These are phyloP conservation scores for Aleiodes testaceus DNA, from an alignment of 2,888 invertebrate species.

Conservation along the genomic window DNA sequence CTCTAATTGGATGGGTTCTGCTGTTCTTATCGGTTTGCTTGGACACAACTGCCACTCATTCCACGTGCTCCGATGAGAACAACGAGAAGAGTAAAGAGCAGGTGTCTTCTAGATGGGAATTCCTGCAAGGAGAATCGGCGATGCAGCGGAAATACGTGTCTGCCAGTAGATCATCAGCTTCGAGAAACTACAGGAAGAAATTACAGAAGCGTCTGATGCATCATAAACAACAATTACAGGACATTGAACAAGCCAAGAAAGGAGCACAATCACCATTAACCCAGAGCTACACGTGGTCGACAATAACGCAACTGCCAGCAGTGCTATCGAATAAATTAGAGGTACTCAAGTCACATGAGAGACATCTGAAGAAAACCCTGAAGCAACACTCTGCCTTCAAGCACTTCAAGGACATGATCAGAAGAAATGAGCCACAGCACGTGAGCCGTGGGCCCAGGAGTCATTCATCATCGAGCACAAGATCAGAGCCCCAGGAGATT, in stretches of 20 bases:
- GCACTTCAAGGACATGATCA: conserved; percentile 66
- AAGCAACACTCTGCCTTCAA: conserved; percentile 77
- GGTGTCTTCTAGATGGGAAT: conserved; percentile 85
- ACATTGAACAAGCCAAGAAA: conserved; percentile 80
- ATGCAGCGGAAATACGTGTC: conserved; percentile 74
- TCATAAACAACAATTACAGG: conserved; percentile 79
- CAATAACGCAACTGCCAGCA: conserved; percentile 49
- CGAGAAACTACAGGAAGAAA: conserved; percentile 78
- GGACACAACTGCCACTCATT: conserved; percentile 70
- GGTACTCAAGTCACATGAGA: conserved; percentile 76
- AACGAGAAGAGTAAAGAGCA: conserved; percentile 69
- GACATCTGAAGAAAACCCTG: conserved; percentile 76
- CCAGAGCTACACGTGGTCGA: conserved; percentile 65
- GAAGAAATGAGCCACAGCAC: conserved; percentile 62
- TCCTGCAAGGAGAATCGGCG: conserved; percentile 86
- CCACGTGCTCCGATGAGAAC: conserved; percentile 62
- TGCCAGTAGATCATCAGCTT: conserved; percentile 67
- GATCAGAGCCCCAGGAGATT: conserved; percentile 62
- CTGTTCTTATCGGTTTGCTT: conserved; percentile 84
- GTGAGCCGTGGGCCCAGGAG: conserved; percentile 58
- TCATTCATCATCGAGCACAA: conserved; percentile 56
- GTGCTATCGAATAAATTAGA: conserved; percentile 73
- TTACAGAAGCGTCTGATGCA: conserved; percentile 83
- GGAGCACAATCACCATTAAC: conserved; percentile 76
- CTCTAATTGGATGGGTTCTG: conserved; percentile 81